Percentiles rank a stretch among this genome's conserved stretches.
phyloP scores from a whole-genome alignment of 2,113 vertebrate species.

The Pogona vitticeps region DNA sequence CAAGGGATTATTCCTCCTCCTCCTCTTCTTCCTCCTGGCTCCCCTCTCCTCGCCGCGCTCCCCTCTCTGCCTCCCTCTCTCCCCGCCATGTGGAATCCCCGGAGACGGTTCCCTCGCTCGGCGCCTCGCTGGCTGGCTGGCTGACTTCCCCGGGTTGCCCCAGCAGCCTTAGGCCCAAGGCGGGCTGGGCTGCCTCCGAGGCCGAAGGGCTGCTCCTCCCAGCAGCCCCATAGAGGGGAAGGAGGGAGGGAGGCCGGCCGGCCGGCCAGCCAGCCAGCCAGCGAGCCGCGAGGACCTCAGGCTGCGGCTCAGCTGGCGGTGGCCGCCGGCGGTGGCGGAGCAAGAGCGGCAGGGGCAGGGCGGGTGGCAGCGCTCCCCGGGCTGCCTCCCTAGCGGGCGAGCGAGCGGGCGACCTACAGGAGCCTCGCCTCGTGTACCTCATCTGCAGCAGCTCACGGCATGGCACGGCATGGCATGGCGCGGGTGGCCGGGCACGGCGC shows the following conservation, averaged over 20 bases:
- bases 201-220: conserved; percentile 17
- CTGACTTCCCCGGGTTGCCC: not conserved
- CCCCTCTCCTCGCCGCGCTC: not conserved
- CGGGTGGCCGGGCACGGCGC: not conserved
- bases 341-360: not conserved
- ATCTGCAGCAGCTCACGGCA: conserved; percentile 38
- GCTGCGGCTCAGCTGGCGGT: not conserved
- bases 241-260: not conserved
- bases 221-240: too few relatives aligned
- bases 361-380: not conserved
- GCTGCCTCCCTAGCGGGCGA: not conserved
- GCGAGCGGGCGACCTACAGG: not conserved
- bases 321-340: too few relatives aligned
- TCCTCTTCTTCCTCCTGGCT: not conserved
- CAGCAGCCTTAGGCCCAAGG: conserved; percentile 34
- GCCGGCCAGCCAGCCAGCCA: not conserved
- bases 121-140: not conserved
- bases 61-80: not conserved
- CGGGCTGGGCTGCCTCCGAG: not conserved
- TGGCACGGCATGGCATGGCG: conserved; percentile 33
- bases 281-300: not conserved
- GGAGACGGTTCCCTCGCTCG: not conserved
- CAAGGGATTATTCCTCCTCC: too few relatives aligned
- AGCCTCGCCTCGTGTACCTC: conserved; percentile 14
- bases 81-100: not conserved